Evolutionary conservation across 2,888 invertebrate genomes (phyloP).

Genomic region (Dasysyrphus albostriatus): DNA sequence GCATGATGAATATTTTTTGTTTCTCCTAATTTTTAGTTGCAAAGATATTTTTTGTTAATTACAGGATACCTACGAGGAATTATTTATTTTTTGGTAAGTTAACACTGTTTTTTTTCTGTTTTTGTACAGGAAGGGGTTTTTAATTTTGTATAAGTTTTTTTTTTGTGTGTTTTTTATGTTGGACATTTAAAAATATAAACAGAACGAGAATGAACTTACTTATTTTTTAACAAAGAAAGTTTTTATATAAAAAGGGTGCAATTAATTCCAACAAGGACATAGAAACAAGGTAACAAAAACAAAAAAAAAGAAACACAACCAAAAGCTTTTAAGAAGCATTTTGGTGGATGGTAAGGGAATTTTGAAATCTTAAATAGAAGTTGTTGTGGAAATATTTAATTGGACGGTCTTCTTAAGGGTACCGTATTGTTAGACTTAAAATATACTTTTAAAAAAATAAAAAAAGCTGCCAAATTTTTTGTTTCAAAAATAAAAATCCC

Average conservation of each 20-base stretch:
- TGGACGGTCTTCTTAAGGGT: too few species aligned
- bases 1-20: constrained; percentile 10
- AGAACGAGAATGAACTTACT: not conserved
- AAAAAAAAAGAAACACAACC: not conserved
- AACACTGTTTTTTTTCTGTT: constrained; percentile 4
- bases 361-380: too few species aligned
- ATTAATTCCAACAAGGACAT: constrained; percentile 13
- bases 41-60: constrained; percentile 59
- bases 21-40: not conserved
- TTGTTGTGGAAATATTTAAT: too few species aligned
- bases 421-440: too few species aligned
- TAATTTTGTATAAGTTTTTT: not conserved
- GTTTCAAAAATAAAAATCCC: too few species aligned
- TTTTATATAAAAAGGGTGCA: constrained; percentile 7
- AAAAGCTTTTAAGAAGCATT: not conserved
- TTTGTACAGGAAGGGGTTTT: not conserved
- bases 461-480: too few species aligned
- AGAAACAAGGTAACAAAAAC: not conserved
- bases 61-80: constrained; percentile 38
- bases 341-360: not conserved
- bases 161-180: not conserved
- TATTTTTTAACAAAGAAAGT: not conserved
- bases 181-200: not conserved
- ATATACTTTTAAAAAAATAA: too few species aligned
- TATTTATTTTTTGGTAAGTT: constrained; percentile 22